Base-by-base conservation (phyloP, 2,888 invertebrate genomes). In the Hydropsyche betteni region DNA sequence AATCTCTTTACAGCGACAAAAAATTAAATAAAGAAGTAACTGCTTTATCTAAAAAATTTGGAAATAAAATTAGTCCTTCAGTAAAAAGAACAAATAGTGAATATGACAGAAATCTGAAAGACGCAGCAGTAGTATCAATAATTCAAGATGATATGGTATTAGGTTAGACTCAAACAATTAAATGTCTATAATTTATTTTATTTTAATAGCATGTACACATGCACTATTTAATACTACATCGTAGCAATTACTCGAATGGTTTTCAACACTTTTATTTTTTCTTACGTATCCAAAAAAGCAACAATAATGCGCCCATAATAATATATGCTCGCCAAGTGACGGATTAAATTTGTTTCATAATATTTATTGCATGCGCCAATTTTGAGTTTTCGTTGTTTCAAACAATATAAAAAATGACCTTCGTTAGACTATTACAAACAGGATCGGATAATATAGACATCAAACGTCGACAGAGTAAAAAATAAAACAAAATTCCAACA, bases 11-110 rank as follows among this genome's bases (percentile, higher is more conserved):
- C 36, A 72, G 72, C 36, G 72, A 72, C 44, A 36, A n/a, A n/a
- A 61, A 38, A 12, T 38, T 72, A 58, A n/a, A 72, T 1, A 58
- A 58, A 36, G 10, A 38, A 58, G 72, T 72, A n/a, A 58, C 16
- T 6, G 36, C 8, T 2, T 14, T 72, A 8, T 5, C 38, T 5
- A 38, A 8, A n/a, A 72, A 38, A 16, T 12, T 7, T 12, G 72
- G 61, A 4, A 72, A 58, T 33, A 72, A 61, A 16, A 10, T 14
- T n/a, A n/a, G 10, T 5, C 14, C 12, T 14, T 44, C 44, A 8
- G 44, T 12, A 2, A 72, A 55, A n/a, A 16, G 16, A 14, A 3
- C 55, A 6, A 10, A 6, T 12, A 5, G 10, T 3, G 70, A 70
- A 51, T n/a, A 70, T 44, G 8, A 10, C 0, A 53, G 52, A 52